These are phyloP conservation scores for Petrosia ficiformis DNA, from an alignment of 37 sponge, comb jelly and placozoan species.

Conservation along the genomic window DNA sequence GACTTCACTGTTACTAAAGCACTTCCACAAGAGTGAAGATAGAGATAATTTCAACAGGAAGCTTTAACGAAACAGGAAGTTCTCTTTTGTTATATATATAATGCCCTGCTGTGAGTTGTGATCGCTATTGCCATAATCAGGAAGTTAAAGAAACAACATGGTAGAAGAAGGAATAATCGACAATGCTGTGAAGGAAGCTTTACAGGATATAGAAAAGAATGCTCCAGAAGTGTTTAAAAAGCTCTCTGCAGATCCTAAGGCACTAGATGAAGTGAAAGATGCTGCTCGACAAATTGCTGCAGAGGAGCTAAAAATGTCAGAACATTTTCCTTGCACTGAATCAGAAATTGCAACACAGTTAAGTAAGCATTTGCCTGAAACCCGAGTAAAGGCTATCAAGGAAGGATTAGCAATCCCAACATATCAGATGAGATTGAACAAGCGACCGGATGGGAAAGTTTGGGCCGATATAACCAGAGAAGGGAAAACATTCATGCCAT, in stretches of 20 bases:
- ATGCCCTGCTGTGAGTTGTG: no score
- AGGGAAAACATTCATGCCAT: conserved; percentile 25
- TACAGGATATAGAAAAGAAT: conserved; percentile 12
- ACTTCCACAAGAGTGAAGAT: no score
- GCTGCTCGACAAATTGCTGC: conserved; percentile 19
- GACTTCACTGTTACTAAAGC: no score
- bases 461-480: conserved; percentile 38
- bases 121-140: no score
- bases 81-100: no score
- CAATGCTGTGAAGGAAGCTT: conserved; percentile 11
- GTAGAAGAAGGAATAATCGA: conserved; percentile 11
- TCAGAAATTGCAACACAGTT: background rate
- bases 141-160: no score
- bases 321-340: background rate
- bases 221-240: conserved; percentile 26
- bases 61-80: no score
- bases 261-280: background rate
- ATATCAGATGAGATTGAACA: conserved; percentile 20
- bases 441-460: conserved; percentile 13
- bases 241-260: conserved; percentile 1
- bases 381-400: conserved; percentile 21
- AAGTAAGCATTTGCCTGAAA: background rate
- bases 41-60: no score
- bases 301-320: conserved; percentile 21
- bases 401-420: conserved; percentile 23